phyloP scores from a whole-genome alignment of 2,888 invertebrate species.

The Frankliniella intonsa region DNA sequence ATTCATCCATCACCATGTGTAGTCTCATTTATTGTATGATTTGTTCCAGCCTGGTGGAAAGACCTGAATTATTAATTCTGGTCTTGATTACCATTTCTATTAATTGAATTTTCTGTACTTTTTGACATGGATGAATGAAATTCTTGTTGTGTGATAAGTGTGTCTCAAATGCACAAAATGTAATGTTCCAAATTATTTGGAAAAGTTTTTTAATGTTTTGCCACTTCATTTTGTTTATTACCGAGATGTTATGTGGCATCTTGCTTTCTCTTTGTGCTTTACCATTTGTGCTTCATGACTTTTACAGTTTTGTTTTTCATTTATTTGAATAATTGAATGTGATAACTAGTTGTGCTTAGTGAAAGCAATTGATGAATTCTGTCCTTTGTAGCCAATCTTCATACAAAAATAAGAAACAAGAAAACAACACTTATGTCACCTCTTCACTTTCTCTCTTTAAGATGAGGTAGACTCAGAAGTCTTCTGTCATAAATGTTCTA shows the following conservation, averaged over 20 bases:
- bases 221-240: background rate
- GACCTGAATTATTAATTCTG: background rate
- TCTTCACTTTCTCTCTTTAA: too few species aligned
- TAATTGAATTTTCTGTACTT: background rate
- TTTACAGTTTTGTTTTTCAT: background rate
- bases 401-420: background rate
- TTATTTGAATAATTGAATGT: background rate
- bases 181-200: background rate
- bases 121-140: constrained; percentile 18
- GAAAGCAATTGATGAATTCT: background rate
- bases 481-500: background rate
- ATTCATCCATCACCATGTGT: background rate
- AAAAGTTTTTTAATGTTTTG: background rate
- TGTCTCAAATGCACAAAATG: background rate
- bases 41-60: background rate
- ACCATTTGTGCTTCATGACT: background rate
- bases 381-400: background rate
- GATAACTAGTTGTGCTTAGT: constrained; percentile 19
- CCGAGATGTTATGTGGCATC: background rate
- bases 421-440: background rate
- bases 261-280: background rate
- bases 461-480: background rate
- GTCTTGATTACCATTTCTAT: background rate
- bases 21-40: background rate
- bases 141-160: constrained; percentile 14